Percentiles rank a stretch among this genome's conserved stretches.
Conservation (phyloP, 2,888 invertebrate genomes). For the Drosophila helvetica region DNA sequence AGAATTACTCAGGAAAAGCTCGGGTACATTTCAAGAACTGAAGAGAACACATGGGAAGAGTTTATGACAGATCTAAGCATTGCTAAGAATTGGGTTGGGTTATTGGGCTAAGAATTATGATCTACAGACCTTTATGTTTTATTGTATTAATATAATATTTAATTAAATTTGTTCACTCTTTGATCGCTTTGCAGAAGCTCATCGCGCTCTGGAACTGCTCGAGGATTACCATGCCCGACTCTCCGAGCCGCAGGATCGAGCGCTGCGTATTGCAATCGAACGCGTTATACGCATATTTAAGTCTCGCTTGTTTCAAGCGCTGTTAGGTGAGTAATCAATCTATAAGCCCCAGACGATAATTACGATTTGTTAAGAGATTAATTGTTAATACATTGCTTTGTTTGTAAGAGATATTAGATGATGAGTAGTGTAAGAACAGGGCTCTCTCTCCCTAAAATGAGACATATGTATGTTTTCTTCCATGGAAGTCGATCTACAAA, state of each 20-base stretch:
- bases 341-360: too few species aligned
- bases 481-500: too few species aligned
- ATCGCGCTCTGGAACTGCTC: conserved; percentile 98
- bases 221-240: conserved; percentile 99
- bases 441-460: too few species aligned
- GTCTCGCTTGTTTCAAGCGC: conserved; percentile 97
- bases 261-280: conserved; percentile 97
- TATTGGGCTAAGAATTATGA: too few species aligned
- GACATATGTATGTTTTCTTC: too few species aligned
- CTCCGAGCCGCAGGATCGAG: conserved; percentile 96
- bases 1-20: too few species aligned
- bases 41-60: too few species aligned
- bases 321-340: conserved; percentile 92
- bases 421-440: not conserved
- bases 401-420: not conserved
- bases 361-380: not conserved
- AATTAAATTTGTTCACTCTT: not conserved
- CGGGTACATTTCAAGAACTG: too few species aligned
- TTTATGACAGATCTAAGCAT: too few species aligned
- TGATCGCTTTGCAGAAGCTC: conserved; percentile 92
- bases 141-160: not conserved
- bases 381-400: too few species aligned
- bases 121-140: not conserved
- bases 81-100: too few species aligned
- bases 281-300: conserved; percentile 99